These are phyloP conservation scores for Venustaconcha ellipsiformis DNA, from an alignment of 1,140 invertebrate species.

Conservation along the genomic window DNA sequence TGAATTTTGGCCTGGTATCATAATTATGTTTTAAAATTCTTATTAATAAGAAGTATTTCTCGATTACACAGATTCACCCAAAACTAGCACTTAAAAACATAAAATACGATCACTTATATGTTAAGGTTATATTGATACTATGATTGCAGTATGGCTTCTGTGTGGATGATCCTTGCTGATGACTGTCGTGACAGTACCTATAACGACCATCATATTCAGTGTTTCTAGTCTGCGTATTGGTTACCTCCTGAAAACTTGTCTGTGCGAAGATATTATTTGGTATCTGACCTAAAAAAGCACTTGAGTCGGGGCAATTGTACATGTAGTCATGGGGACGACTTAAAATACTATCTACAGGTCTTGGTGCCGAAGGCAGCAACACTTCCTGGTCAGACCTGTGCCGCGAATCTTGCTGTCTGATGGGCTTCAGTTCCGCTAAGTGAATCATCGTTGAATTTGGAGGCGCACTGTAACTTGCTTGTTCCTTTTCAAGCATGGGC, in stretches of 20 bases:
- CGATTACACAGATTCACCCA: no score
- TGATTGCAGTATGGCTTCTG: conserved; percentile 50
- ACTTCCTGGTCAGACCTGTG: conserved; percentile 15
- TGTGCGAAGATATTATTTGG: neutral
- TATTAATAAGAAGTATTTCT: no score
- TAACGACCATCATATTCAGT: neutral
- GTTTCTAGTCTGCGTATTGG: neutral
- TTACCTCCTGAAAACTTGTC: neutral
- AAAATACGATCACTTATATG: conserved; percentile 50
- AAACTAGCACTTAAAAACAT: no score
- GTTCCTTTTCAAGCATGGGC: neutral
- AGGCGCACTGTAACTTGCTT: neutral
- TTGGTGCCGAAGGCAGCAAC: conserved; percentile 7
- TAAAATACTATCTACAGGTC: conserved; percentile 11
- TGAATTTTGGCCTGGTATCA: no score
- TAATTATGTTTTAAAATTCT: no score
- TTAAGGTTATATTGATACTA: conserved; percentile 64
- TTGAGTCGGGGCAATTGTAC: neutral
- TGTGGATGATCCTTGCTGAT: conserved; percentile 23
- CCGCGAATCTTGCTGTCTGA: conserved; percentile 5
- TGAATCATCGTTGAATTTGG: conserved; percentile 1
- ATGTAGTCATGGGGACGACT: conserved; percentile 1
- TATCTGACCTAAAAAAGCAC: neutral
- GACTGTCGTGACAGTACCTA: neutral
- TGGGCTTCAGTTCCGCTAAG: conserved; percentile 12